Base-by-base conservation (phyloP, 2,113 vertebrate species). In the Prionailurus bengalensis region DNA sequence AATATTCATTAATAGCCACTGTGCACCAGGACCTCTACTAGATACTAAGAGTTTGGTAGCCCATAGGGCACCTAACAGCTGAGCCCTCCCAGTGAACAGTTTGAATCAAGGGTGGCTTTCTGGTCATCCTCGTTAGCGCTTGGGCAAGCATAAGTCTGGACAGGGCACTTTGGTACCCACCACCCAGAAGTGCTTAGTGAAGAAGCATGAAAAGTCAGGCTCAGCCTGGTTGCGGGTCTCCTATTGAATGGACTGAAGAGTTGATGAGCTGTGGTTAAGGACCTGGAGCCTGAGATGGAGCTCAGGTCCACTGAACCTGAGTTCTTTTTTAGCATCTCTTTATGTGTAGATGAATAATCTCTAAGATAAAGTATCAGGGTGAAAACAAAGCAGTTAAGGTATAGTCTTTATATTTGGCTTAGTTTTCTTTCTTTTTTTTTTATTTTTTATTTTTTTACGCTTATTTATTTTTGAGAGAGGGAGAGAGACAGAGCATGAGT, bases 281-380 rank as follows among this genome's bases (percentile, higher is more conserved):
- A 86, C 39, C 70, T 91, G 93, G n/a, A 88, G 70, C 53, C 45
- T 76, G 51, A 96, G 48, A 78, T 31, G 68, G 3, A 81, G 2
- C 78, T 45, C 45, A 45, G 45, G 45, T 45, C 45, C 45, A 45
- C 45, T 45, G 45, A 45, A 36, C 36, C 36, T 36, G 36, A 36
- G 36, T 36, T 36, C 36, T 36, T 36, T 36, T 36, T 36, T 36
- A 36, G 36, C 36, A 36, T 36, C 36, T 36, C 7, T 86, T 95
- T 78, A 39, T 65, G 27, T 87, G 17, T 95, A 82, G 29, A 2
- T 73, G 70, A 71, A 73, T 85, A 51, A 45, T 87, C 27, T 91
- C 76, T 82, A 91, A 93, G 74, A 82, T 86, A 58, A 92, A 91
- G 33, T 95, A n/a, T 61, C 89, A 84, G 31, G 8, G 94, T 16